Percentiles rank a stretch among this genome's conserved stretches.
These are phyloP conservation scores for Neocrepidodera transversa DNA, from an alignment of 2,888 invertebrate species.

Conservation along the genomic window DNA sequence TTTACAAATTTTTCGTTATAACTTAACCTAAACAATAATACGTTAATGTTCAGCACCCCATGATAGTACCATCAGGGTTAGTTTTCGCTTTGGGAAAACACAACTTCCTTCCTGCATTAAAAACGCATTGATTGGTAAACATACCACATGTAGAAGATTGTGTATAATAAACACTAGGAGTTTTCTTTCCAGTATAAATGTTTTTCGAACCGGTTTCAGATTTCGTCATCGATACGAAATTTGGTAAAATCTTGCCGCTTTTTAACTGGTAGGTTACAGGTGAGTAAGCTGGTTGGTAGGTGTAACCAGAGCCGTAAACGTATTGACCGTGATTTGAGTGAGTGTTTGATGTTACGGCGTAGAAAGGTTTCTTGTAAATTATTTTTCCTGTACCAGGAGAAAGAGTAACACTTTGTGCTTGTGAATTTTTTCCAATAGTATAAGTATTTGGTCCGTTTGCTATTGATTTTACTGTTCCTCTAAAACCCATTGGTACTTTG, in stretches of 20 bases:
- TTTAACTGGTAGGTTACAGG: slow-evolving; percentile 54
- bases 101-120: slow-evolving; percentile 80
- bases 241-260: slow-evolving; percentile 64
- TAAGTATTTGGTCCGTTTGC: slow-evolving; percentile 68
- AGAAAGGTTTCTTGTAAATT: slow-evolving; percentile 53
- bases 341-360: slow-evolving; percentile 54
- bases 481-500: slow-evolving; percentile 70
- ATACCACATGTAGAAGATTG: slow-evolving; percentile 88
- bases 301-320: slow-evolving; percentile 55
- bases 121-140: slow-evolving; percentile 85
- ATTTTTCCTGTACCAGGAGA: slow-evolving; percentile 55
- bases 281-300: slow-evolving; percentile 51
- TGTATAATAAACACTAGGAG: slow-evolving; percentile 81
- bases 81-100: slow-evolving; percentile 82
- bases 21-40: slow-evolving; percentile 35
- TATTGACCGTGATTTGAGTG: slow-evolving; percentile 51
- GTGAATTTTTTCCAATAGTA: slow-evolving; percentile 69
- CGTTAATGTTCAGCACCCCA: slow-evolving; percentile 66
- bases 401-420: slow-evolving; percentile 70
- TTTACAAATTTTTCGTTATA: slow-evolving; percentile 24
- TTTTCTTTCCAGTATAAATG: slow-evolving; percentile 71
- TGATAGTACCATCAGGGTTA: slow-evolving; percentile 76
- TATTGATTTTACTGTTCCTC: slow-evolving; percentile 70
- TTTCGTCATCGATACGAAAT: slow-evolving; percentile 80
- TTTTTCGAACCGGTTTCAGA: slow-evolving; percentile 75